Evolutionary conservation across 1,140 invertebrate genomes (phyloP), one percentile per base, ranked within the genome.

Genomic region (Choristoneura fumiferana): DNA sequence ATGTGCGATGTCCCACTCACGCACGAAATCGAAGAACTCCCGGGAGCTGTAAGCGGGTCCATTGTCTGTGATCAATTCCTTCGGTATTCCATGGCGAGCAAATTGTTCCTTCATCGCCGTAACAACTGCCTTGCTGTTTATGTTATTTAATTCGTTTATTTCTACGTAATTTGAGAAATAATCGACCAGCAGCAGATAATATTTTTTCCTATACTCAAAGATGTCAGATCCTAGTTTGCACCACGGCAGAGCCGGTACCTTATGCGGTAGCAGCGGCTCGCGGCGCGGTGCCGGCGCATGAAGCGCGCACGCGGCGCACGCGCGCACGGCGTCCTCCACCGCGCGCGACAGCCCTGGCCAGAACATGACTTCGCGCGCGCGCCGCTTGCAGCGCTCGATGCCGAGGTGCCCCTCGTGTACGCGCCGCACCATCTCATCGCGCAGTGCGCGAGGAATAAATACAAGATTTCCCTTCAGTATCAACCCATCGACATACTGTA

Each of bases 271-370:
- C 49, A 85, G 18, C 6, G 81, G 73, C 38, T 84, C 71, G 12
- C 61, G 62, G 6, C 35, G 35, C 5, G 58, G 54, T 4, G 33
- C 13, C 3, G 55, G 40, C 9, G 62, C 61, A 12, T 55, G 62
- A 39, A 60, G 57, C 38, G 64, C 58, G 15, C 64, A 68, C 57
- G 55, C 22, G 0, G 37, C 15, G 62, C 78, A 90, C 0, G 52
- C 29, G 9, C 63, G 37, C 10, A 84, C 67, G 5, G 60, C 8
- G 14, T 63, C 58, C 38, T 81, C 69, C 5, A 87, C 58, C 8
- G 59, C 60, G 18, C 67, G 64, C n/a, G n/a, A n/a, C 67, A 90
- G 80, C 0, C 70, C 57, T 4, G 72, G 73, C 83, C 84, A 89
- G 57, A 67, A 89, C 12, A 87, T 62, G 29, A 79, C 59, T 4